phyloP scores from a whole-genome alignment of 2,113 vertebrate species.

The Sander lucioperca region DNA sequence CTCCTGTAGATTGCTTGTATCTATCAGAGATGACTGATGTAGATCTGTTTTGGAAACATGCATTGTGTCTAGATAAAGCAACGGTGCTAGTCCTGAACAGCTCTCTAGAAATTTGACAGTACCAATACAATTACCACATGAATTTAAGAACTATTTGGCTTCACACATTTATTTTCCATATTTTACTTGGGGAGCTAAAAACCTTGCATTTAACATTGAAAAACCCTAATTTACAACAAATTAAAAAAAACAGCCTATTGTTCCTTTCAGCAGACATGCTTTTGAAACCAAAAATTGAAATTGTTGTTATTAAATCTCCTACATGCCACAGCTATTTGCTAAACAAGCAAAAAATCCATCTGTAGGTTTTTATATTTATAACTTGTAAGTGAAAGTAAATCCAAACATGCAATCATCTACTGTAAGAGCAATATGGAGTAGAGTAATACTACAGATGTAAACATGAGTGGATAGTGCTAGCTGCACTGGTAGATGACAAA shows the following conservation, averaged over 20 bases:
- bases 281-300: neutral
- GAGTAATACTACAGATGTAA: conserved; percentile 1
- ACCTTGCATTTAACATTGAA: neutral
- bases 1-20: conserved; percentile 79
- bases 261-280: neutral
- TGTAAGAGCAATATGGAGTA: neutral
- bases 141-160: neutral
- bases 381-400: neutral
- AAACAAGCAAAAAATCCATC: neutral
- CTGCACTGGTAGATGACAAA: conserved; percentile 12
- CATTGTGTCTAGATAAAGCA: conserved; percentile 55
- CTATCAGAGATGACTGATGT: conserved; percentile 79
- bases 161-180: neutral
- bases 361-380: neutral
- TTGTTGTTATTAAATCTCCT: neutral
- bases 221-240: neutral
- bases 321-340: neutral
- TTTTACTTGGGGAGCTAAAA: neutral
- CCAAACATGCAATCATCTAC: neutral
- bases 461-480: neutral
- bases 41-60: conserved; percentile 81
- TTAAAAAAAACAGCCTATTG: neutral
- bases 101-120: neutral
- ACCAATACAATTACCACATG: neutral
- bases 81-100: conserved; percentile 13